Base-by-base conservation (phyloP, 2,888 invertebrate species). In the Oconnorella tubifera region DNA sequence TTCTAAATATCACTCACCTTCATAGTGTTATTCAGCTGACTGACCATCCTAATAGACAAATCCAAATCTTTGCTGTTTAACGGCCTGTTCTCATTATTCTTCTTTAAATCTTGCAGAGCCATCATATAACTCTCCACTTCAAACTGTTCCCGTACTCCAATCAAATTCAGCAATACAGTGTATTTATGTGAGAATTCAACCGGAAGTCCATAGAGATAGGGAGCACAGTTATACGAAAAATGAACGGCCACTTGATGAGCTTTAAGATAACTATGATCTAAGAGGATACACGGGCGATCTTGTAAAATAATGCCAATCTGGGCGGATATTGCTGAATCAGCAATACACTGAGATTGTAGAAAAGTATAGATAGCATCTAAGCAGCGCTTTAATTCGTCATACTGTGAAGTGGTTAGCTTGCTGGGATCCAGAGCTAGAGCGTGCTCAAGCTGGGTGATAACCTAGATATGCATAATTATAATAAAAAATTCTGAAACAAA, bases 81-180 rank as follows among this genome's bases (percentile, higher is more conserved):
- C 33, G 56, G 62, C 10, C 48, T 27, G 2, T 63, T 56, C 23
- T 40, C 59, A 27, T 55, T 40, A 10, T 62, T 53, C 49, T 55
- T 33, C n/a, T 62, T 40, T 31, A 68, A 29, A 2, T 49, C 57
- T 29, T 59, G 48, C 31, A 65, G 56, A 27, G 59, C 65, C 29
- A 4, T 51, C 28, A 56, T 62, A 50, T 48, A 72, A 25, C 65
- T 68, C 14, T 50, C 25, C 23, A 66, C 14, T 3, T 58, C 61
- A 56, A 75, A 75, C 31, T 59, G 28, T 1, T 74, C 55, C 28
- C 66, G 58, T 3, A 74, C 67, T 23, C 69, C 67, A n/a, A 67
- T 27, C n/a, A 56, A 40, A 53, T 61, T 33, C 56, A 74, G 64
- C 40, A 70, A 27, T 3, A 58, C 29, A 28, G 59, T 62, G 62